phyloP scores from a whole-genome alignment of 2,888 invertebrate genomes.

The Polydrusus cervinus region DNA sequence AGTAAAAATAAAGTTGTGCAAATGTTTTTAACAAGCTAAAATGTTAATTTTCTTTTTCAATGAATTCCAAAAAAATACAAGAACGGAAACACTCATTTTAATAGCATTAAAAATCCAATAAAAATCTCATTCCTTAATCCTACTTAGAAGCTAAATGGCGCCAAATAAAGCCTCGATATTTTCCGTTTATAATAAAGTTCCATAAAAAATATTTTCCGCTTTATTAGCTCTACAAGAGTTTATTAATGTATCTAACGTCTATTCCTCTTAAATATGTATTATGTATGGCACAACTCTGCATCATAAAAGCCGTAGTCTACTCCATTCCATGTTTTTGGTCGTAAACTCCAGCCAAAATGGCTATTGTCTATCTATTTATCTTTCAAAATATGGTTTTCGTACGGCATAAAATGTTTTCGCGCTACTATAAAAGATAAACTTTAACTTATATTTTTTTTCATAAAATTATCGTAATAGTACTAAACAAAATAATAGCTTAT shows the following conservation, averaged over 20 bases:
- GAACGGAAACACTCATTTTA: no score
- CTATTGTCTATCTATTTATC: slow-evolving; percentile 37
- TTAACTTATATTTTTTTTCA: background rate
- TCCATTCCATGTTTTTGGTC: slow-evolving; percentile 32
- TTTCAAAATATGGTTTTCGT: slow-evolving; percentile 34
- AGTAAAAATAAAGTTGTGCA: no score
- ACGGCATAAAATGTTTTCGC: slow-evolving; percentile 16
- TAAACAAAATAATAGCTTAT: no score
- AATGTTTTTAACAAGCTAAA: no score
- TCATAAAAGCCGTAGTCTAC: slow-evolving; percentile 36
- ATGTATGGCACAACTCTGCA: slow-evolving; percentile 23
- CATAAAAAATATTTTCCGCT: background rate
- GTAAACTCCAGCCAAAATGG: slow-evolving; percentile 29
- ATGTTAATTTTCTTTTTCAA: no score
- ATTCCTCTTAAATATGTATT: slow-evolving; percentile 26
- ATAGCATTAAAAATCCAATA: no score
- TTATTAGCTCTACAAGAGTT: background rate
- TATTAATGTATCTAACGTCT: slow-evolving; percentile 12
- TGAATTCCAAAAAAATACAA: no score
- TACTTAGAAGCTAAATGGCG: no score
- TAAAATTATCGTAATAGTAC: background rate
- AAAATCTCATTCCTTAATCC: no score
- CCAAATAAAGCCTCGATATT: no score
- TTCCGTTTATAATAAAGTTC: no score
- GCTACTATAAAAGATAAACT: slow-evolving; percentile 10